phyloP scores from a whole-genome alignment of 2,797 vertebrate species.

The Phoeniculus purpureus region DNA sequence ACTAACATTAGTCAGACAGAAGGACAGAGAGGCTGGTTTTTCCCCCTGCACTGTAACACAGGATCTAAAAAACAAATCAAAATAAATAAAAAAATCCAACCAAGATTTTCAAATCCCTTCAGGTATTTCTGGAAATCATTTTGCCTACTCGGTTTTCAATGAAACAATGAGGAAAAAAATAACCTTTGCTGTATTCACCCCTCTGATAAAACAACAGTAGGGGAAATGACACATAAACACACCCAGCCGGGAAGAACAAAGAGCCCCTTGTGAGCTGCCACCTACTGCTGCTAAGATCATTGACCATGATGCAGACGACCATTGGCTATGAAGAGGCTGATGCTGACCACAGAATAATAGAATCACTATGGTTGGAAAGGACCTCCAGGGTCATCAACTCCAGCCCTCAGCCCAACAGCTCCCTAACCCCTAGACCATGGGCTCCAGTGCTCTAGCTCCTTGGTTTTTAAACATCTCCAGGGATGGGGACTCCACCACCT shows the following conservation, averaged over 20 bases:
- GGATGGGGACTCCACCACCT: too few species aligned
- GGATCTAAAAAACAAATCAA: conserved; percentile 26
- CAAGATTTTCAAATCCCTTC: conserved; percentile 41
- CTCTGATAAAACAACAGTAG: background rate
- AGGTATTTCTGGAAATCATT: conserved; percentile 59
- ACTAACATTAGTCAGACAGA: conserved; percentile 80
- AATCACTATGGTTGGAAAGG: too few species aligned
- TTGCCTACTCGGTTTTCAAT: conserved; percentile 3
- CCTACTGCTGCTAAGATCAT: too few species aligned
- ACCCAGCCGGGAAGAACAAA: background rate
- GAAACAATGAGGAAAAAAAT: background rate
- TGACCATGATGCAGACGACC: too few species aligned
- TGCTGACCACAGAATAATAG: too few species aligned
- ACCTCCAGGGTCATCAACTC: too few species aligned
- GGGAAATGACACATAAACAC: background rate
- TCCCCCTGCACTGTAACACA: conserved; percentile 51
- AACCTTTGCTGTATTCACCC: background rate
- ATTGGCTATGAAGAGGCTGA: too few species aligned
- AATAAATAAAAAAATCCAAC: conserved; percentile 19
- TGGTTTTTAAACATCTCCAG: too few species aligned
- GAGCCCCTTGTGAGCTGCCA: background rate
- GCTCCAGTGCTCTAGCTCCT: too few species aligned
- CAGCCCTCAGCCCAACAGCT: too few species aligned
- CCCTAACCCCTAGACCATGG: too few species aligned
- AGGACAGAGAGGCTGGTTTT: conserved; percentile 44